phyloP scores from a whole-genome alignment of 2,113 vertebrate genomes.

The Gymnobelideus leadbeateri region DNA sequence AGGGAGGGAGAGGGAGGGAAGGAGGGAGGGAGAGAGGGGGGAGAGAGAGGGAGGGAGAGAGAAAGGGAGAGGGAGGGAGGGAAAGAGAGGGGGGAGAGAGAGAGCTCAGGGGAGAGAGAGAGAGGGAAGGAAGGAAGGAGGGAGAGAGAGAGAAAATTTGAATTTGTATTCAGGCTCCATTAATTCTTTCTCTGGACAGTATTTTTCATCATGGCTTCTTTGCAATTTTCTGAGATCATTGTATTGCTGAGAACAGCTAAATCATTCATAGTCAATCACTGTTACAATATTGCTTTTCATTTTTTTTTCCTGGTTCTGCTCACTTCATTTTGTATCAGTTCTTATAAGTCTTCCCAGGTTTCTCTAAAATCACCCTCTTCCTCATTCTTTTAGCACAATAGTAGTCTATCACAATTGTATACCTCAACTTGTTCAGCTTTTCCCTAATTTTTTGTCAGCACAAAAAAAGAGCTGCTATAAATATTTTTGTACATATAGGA shows the following conservation, averaged over 20 bases:
- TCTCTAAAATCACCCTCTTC: neutral
- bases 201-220: neutral
- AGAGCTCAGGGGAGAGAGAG: too few relatives aligned
- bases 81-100: too few relatives aligned
- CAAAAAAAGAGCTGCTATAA: neutral
- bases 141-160: neutral
- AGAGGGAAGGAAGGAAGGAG: too few relatives aligned
- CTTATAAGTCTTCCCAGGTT: neutral
- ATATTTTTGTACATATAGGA: neutral
- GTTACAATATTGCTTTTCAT: neutral
- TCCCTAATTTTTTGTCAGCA: neutral
- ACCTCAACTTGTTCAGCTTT: neutral
- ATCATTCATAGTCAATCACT: neutral
- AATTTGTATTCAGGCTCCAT: neutral
- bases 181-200: neutral
- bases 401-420: neutral
- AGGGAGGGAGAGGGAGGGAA: too few relatives aligned
- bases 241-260: neutral
- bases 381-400: neutral
- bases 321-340: neutral
- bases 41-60: too few relatives aligned
- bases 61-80: too few relatives aligned
- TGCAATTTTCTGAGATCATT: neutral
- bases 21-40: too few relatives aligned
- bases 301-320: neutral